phyloP scores from a whole-genome alignment of 2,113 vertebrate species.

The Tachysurus vachellii region DNA sequence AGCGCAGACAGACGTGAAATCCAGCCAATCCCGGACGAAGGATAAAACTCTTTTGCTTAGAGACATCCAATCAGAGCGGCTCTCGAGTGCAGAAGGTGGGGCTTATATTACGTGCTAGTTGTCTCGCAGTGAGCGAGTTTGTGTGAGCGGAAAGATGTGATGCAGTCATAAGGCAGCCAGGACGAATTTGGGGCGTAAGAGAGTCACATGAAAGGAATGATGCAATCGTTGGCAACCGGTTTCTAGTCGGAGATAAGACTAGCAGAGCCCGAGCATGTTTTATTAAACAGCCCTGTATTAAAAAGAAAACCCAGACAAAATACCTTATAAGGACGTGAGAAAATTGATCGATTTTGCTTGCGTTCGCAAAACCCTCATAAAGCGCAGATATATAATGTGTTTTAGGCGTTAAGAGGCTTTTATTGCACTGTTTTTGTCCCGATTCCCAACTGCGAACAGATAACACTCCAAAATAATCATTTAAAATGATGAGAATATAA shows the following conservation, averaged over 20 bases:
- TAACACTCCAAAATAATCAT: background rate
- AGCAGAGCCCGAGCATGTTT: constrained; percentile 81
- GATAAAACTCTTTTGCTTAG: constrained; percentile 71
- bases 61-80: constrained; percentile 70
- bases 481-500: background rate
- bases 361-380: constrained; percentile 55
- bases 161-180: constrained; percentile 83
- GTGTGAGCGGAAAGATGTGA: constrained; percentile 76
- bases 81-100: constrained; percentile 40
- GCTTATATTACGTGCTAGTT: constrained; percentile 40
- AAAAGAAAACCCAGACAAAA: constrained; percentile 74
- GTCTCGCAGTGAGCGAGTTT: constrained; percentile 68
- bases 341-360: constrained; percentile 69
- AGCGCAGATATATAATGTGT: constrained; percentile 30
- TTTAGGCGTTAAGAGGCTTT: constrained; percentile 27
- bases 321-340: constrained; percentile 72
- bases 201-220: constrained; percentile 87
- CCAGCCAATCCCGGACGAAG: constrained; percentile 52
- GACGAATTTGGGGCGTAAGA: constrained; percentile 83
- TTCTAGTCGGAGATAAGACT: constrained; percentile 83
- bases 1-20: fast-evolving
- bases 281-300: constrained; percentile 81
- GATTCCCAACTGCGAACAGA: background rate
- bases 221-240: constrained; percentile 84
- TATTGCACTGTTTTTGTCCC: constrained; percentile 15